A percentile compares a stretch with the other conserved stretches of the same genome.
phyloP scores from a whole-genome alignment of 1,140 invertebrate genomes.

The Tigriopus japonicus region DNA sequence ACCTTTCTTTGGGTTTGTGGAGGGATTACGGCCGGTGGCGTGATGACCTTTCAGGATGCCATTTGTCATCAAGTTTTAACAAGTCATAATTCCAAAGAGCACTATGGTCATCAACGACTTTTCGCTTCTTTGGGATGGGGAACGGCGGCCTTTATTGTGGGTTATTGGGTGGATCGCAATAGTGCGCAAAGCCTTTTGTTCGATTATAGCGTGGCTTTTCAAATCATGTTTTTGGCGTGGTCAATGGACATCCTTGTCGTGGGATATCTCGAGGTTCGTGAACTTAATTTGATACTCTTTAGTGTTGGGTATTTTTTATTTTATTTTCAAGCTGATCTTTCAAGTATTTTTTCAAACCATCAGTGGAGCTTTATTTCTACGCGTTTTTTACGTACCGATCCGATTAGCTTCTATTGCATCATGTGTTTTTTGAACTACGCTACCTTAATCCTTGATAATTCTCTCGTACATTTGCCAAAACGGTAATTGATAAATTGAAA shows the following conservation, averaged over 20 bases:
- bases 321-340: too few species aligned
- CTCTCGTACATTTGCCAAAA: too few species aligned
- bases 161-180: neutral
- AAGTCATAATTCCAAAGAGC: neutral
- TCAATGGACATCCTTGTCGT: too few species aligned
- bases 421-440: too few species aligned
- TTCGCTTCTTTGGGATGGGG: neutral
- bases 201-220: neutral
- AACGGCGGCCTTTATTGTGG: neutral
- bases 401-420: too few species aligned
- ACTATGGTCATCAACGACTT: neutral
- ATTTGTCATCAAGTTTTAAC: neutral
- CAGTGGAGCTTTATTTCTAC: neutral
- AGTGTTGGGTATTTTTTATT: too few species aligned
- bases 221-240: neutral
- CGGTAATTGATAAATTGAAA: too few species aligned
- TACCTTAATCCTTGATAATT: too few species aligned
- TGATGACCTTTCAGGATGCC: neutral
- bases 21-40: neutral
- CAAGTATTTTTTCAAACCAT: neutral
- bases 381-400: too few species aligned
- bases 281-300: too few species aligned
- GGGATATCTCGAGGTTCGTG: too few species aligned
- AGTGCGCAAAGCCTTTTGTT: neutral
- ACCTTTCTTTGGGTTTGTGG: neutral